These are phyloP conservation scores for Liolophura sinensis DNA, from an alignment of 1,140 invertebrate species.

Conservation along the genomic window DNA sequence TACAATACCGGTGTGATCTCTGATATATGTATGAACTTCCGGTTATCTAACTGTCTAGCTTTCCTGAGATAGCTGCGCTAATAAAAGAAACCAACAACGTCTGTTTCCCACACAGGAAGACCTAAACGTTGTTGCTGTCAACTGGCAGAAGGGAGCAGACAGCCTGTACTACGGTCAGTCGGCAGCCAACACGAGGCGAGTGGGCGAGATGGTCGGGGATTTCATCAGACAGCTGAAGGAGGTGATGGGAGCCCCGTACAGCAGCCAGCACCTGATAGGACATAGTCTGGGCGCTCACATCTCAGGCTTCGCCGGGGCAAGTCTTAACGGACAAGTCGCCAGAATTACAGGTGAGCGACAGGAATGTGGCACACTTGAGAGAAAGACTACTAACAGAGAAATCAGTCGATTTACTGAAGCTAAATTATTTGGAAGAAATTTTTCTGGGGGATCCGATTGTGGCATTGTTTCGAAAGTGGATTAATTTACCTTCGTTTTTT, in stretches of 20 bases:
- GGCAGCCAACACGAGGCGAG: neutral
- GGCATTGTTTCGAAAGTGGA: no score
- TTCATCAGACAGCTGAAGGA: neutral
- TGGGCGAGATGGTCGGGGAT: neutral
- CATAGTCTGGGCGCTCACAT: slow-evolving; percentile 33
- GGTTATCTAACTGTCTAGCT: neutral
- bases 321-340: slow-evolving; percentile 62
- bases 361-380: neutral
- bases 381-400: no score
- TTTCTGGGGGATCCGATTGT: no score
- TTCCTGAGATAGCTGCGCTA: no score
- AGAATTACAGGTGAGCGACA: slow-evolving; percentile 65
- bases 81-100: no score
- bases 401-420: no score
- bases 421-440: no score
- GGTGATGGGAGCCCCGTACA: neutral
- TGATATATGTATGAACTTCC: no score
- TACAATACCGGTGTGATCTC: no score
- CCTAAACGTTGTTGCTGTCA: neutral
- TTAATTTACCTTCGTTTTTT: no score
- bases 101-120: neutral
- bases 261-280: slow-evolving; percentile 25
- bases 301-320: slow-evolving; percentile 22
- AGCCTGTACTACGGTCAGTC: neutral
- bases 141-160: slow-evolving; percentile 3